phyloP scores from a whole-genome alignment of 1,140 invertebrate species.

The Galleria mellonella region DNA sequence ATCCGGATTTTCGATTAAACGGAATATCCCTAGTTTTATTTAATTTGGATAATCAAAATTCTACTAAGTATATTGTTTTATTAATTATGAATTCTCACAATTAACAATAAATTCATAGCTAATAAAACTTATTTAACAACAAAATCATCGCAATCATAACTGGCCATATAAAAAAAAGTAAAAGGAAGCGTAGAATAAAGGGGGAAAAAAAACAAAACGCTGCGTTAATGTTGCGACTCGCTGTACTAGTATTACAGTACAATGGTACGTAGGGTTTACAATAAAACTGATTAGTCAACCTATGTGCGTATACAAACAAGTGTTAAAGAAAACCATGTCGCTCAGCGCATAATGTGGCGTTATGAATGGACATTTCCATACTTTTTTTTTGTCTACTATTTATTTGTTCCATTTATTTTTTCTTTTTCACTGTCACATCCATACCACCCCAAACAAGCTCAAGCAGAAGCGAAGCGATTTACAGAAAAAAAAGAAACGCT shows the following conservation, averaged over 20 bases:
- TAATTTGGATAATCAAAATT: no score
- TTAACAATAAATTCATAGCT: no score
- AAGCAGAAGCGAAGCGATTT: constrained; percentile 69
- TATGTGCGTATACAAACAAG: constrained; percentile 65
- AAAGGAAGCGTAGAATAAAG: no score
- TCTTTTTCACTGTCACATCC: constrained; percentile 49
- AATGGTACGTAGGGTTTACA: constrained; percentile 17
- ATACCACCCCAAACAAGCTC: constrained; percentile 57
- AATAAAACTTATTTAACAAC: no score
- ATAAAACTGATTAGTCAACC: constrained; percentile 56
- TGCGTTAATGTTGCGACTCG: constrained; percentile 20
- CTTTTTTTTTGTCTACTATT: no score
- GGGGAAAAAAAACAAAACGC: background rate
- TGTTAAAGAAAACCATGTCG: constrained; percentile 65
- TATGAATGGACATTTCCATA: constrained; percentile 33
- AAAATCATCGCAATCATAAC: no score
- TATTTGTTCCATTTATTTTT: no score
- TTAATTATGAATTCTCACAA: no score
- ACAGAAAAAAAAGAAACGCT: constrained; percentile 9
- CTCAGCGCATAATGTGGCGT: constrained; percentile 54
- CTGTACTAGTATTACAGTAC: constrained; percentile 1
- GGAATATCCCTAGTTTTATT: no score
- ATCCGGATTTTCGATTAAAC: no score
- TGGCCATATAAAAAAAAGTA: background rate
- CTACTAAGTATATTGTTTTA: no score